Conservation (phyloP, 2,797 vertebrate genomes). For the Falco rusticolus region DNA sequence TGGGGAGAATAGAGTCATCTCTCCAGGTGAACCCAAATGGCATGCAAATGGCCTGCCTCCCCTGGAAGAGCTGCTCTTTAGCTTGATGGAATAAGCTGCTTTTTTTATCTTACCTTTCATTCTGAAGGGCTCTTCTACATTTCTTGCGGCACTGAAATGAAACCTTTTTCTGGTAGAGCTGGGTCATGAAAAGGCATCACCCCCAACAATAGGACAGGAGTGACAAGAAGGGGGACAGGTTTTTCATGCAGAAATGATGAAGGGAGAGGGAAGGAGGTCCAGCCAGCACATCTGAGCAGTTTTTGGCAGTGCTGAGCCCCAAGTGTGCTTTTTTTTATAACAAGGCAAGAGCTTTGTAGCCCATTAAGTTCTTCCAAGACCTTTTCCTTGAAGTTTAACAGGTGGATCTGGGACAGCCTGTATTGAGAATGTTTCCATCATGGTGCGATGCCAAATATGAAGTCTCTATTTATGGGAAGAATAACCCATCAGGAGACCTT, state of each 20-base stretch:
- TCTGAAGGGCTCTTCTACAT: not conserved
- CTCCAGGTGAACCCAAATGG: not conserved
- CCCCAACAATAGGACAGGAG: not conserved
- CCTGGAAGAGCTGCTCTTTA: slow-evolving; percentile 45
- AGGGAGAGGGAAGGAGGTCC: not conserved
- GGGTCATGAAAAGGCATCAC: not conserved
- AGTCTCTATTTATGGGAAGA: slow-evolving; percentile 10
- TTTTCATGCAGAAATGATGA: not conserved
- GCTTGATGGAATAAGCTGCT: slow-evolving; percentile 48
- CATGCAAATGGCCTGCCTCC: slow-evolving; percentile 14
- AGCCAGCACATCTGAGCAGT: not conserved
- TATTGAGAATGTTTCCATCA: not conserved
- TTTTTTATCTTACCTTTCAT: slow-evolving; percentile 62
- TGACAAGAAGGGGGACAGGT: not conserved
- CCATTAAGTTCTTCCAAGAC: not conserved
- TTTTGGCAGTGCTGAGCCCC: not conserved
- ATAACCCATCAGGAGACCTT: not conserved
- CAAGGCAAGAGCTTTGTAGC: not conserved
- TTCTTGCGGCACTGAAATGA: not conserved
- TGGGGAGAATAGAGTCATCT: not conserved
- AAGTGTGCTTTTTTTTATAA: not conserved
- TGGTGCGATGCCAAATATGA: not conserved
- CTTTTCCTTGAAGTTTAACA: not conserved
- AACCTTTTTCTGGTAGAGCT: not conserved
- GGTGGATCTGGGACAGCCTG: not conserved